Conservation (phyloP, 2,888 invertebrate species). For the Hyalella azteca region DNA sequence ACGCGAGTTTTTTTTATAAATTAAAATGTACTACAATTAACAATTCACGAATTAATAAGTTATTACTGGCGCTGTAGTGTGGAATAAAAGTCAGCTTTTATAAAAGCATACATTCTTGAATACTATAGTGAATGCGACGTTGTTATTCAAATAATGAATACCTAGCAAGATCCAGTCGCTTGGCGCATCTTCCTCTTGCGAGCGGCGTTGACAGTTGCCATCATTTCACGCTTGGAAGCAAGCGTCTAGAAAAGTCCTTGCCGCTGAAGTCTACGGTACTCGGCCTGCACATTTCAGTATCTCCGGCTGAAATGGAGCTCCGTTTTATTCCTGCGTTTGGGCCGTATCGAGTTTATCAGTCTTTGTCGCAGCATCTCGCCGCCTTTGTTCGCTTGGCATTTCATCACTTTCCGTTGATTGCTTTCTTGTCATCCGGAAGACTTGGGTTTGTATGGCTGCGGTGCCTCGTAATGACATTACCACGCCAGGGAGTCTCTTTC, state of each 20-base stretch:
- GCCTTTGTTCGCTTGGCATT: conserved; percentile 4
- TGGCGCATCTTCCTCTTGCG: no score
- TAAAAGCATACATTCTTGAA: no score
- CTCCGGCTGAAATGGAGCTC: neutral
- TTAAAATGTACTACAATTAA: no score
- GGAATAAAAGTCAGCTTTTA: no score
- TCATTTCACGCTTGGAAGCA: neutral
- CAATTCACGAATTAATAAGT: no score
- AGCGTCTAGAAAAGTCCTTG: neutral
- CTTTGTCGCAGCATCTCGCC: neutral
- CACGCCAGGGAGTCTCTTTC: neutral
- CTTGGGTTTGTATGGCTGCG: neutral
- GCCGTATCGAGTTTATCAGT: conserved; percentile 18
- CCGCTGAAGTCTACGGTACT: neutral
- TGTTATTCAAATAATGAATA: no score
- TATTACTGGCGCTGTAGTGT: no score
- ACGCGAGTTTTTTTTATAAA: no score
- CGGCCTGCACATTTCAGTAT: neutral
- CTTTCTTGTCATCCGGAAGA: conserved; percentile 8
- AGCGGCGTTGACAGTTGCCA: neutral
- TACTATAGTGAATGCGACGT: no score
- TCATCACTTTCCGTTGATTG: conserved; percentile 21
- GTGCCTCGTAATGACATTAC: neutral
- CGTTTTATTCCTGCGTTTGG: neutral
- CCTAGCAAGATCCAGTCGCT: no score